Percentiles rank a stretch among this genome's conserved stretches.
Evolutionary conservation across 2,797 vertebrate genomes (phyloP).

Genomic region (Glyptemys insculpta): DNA sequence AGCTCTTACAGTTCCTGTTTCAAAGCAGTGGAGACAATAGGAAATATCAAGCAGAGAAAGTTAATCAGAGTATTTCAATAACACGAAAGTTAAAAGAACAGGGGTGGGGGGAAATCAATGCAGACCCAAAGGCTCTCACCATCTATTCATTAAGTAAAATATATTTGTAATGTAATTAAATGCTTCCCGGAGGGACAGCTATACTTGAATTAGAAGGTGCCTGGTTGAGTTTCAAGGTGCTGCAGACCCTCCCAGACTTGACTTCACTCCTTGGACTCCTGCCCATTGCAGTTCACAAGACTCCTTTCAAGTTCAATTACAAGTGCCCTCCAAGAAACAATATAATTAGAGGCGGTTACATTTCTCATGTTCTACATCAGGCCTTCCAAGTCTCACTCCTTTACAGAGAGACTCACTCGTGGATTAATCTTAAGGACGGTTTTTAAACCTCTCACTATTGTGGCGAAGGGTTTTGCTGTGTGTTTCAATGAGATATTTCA

Average conservation of each 20-base stretch:
- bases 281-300: background rate
- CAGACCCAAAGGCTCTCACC: conserved; percentile 55
- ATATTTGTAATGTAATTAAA: conserved; percentile 76
- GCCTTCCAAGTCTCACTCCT: background rate
- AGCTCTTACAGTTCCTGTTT: conserved; percentile 29
- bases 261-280: background rate
- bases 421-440: background rate
- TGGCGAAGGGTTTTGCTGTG: conserved; percentile 1
- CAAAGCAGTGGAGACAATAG: background rate
- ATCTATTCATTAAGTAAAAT: conserved; percentile 60
- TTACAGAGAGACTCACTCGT: fast-evolving
- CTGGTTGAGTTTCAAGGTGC: conserved; percentile 40
- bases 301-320: background rate
- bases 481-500: background rate
- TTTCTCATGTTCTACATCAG: background rate
- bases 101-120: conserved; percentile 54
- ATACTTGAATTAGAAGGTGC: conserved; percentile 67
- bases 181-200: conserved; percentile 55
- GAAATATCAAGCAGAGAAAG: conserved; percentile 43
- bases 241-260: conserved; percentile 1
- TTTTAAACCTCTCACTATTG: background rate
- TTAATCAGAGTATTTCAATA: conserved; percentile 61
- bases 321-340: background rate
- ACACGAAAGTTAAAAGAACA: conserved; percentile 58
- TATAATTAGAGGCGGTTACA: background rate